phyloP scores from a whole-genome alignment of 1,140 invertebrate species.

The Olivierus martensii region DNA sequence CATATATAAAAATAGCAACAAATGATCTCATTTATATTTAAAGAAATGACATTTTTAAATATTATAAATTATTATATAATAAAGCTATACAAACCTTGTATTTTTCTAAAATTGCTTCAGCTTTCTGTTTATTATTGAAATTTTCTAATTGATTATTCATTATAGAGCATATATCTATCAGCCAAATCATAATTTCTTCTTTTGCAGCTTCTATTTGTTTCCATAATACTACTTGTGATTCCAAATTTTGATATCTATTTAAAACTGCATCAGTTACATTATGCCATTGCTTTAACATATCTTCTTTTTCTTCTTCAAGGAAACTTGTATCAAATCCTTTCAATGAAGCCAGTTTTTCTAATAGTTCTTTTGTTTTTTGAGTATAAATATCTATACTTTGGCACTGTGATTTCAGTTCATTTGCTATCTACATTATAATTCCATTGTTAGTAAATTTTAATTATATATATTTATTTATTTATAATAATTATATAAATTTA shows the following conservation, averaged over 20 bases:
- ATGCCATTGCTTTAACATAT: conserved; percentile 49
- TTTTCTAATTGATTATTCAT: conserved; percentile 57
- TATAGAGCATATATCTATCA: conserved; percentile 58
- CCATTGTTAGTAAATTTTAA: background rate
- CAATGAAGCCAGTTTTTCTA: conserved; percentile 52
- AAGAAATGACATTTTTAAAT: too few species aligned
- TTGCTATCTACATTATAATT: background rate
- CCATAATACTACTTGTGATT: conserved; percentile 79
- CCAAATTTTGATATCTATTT: conserved; percentile 56
- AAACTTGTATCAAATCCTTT: conserved; percentile 47
- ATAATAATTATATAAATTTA: too few species aligned
- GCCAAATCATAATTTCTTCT: conserved; percentile 66
- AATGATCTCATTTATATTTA: too few species aligned
- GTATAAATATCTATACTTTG: conserved; percentile 9
- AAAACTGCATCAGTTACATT: conserved; percentile 50
- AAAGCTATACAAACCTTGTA: conserved; percentile 47
- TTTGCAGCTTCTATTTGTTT: conserved; percentile 76
- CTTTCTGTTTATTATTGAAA: conserved; percentile 60
- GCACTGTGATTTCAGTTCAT: conserved; percentile 11
- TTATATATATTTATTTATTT: too few species aligned
- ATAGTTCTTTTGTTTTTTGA: conserved; percentile 48
- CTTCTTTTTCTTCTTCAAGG: conserved; percentile 29
- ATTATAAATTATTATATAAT: background rate
- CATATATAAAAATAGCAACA: too few species aligned
- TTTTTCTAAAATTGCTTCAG: conserved; percentile 56